Conservation (phyloP, 2,113 vertebrate genomes). For the Neofelis nebulosa region DNA sequence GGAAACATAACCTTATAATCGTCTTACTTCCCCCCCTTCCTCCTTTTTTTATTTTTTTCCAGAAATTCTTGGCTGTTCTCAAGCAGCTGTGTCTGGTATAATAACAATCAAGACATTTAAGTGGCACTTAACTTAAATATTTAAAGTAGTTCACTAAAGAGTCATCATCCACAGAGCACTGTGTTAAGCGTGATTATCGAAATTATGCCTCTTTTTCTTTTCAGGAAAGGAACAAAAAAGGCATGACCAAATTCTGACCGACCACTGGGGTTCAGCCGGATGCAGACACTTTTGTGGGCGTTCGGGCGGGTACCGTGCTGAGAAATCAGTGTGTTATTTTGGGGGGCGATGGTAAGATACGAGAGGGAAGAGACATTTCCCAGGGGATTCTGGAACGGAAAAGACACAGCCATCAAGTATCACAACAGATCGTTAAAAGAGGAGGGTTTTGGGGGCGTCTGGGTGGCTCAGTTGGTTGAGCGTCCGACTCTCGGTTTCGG, state of each 20-base stretch:
- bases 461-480: too few relatives aligned
- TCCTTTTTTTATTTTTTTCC: background rate
- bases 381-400: conserved; percentile 42
- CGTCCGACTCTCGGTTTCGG: too few relatives aligned
- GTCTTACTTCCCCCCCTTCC: background rate
- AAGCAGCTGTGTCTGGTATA: background rate
- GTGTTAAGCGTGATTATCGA: background rate
- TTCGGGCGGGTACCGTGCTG: background rate
- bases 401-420: conserved; percentile 67
- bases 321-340: background rate
- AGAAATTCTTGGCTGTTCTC: conserved; percentile 5
- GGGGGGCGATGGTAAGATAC: background rate
- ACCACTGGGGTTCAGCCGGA: background rate
- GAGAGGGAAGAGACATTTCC: background rate
- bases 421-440: conserved; percentile 68
- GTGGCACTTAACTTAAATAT: conserved; percentile 70
- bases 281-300: background rate
- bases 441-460: too few relatives aligned
- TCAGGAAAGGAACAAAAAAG: background rate
- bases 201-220: background rate
- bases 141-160: conserved; percentile 63
- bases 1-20: background rate
- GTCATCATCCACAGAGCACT: conserved; percentile 48
- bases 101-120: conserved; percentile 62
- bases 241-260: background rate